Base-by-base conservation (phyloP, 2,797 vertebrate species). In the Novumbra hubbsi region DNA sequence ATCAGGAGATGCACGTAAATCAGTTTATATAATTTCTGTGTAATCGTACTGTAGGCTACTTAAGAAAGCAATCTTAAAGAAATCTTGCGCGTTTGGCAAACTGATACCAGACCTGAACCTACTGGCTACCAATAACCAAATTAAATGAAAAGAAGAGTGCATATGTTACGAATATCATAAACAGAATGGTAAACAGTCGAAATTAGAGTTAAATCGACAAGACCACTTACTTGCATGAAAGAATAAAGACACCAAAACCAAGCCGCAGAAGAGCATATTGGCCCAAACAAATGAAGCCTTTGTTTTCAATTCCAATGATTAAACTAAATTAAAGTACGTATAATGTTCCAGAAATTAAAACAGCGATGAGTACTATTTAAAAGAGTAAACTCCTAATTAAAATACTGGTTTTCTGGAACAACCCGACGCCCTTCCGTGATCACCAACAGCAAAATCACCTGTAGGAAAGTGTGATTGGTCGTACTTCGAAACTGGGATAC, bases 161-260 rank as follows among this genome's bases (percentile, higher is more conserved):
- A 45, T 45, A 45, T 45, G 0, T 45, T 14, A 11, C 9, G 9
- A 45, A 45, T 45, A 45, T 45, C 11, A 45, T 11, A 45, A 1
- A 14, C 9, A 45, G 0, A 45, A 45, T 45, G 3, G 2, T 57
- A 16, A 12, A 60, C 9, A 12, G 24, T 24, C 21, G 17, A 12
- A 60, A 60, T 21, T 4, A 21, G 21, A 4, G 55, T 27, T 60
- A 24, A 7, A 55, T 55, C 52, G 52, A 55, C 6, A 55, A 9
- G 19, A 21, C 7, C 52, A 45, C 91, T 84, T 83, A 93, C 93
- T 81, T 15, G 85, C 69, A 49, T 64, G 69, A 0, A 83, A 4
- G 70, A 89, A 85, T 81, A 93, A 78, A 74, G 86, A 75, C 68
- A 85, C 72, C 73, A 88, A 86, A 50, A 89, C 65, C 65, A 88